Base-by-base conservation (phyloP, 2,888 invertebrate genomes). In the Zaprionus obscuricornis region DNA sequence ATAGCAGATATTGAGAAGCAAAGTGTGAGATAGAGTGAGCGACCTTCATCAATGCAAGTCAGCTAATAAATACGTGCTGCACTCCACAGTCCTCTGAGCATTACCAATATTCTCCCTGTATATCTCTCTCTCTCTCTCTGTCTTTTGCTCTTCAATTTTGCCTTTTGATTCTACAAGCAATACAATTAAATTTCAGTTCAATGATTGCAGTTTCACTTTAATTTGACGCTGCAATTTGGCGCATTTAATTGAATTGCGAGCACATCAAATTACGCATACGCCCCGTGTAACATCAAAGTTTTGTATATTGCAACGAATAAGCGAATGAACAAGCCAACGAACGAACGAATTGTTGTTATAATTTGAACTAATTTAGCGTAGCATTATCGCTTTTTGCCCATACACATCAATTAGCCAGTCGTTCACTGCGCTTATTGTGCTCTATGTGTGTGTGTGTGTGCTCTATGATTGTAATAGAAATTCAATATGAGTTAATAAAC, bases 1-100 rank as follows among this genome's bases (percentile, higher is more conserved):
- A 18, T 7, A 17, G 11, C 8, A 20, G 3, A 26, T 0, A 4
- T 11, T 16, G 1, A 18, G n/a, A 37, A 4, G 8, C 11, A 11
- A 6, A n/a, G 18, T 3, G 7, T 3, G 10, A 18, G 16, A 22
- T 4, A 10, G 16, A 8, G 8, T 27, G 22, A 8, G 5, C 66
- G 66, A 70, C 68, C 84, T 76, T 75, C 66, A 62, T 79, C 84
- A 84, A 74, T 85, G 84, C 70, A 68, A 68, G 67, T 66, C 76
- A 71, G 81, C 78, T 71, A 87, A 87, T 87, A 86, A 84, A 85
- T 84, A 81, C 86, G 82, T 85, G 84, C 79, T 68, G 72, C 79
- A 78, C 49, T 34, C 55, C 27, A 34, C 16, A 49, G 54, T 17
- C 51, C 64, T 55, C 37, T 10, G 59, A 13, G 58, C 5, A 24